Evolutionary conservation across 2,797 vertebrate species (phyloP), one percentile per base, ranked within the genome.

Genomic region (Pipistrellus pygmaeus): DNA sequence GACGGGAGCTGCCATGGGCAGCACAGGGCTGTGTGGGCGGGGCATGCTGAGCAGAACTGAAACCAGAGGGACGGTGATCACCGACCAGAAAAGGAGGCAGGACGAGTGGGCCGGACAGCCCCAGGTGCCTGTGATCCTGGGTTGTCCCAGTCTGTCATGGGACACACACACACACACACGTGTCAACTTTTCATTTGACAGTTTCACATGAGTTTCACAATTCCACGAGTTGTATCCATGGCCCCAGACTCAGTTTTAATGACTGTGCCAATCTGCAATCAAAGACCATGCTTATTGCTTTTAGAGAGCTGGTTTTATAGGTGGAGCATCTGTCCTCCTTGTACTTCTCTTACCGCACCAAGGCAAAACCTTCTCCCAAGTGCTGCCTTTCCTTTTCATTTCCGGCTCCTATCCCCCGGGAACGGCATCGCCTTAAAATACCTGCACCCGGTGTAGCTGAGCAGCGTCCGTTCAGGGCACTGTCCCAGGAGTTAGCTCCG

Each of bases 401-500:
- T 94, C 81, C 89, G 84, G 53, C 85, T 77, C 66, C 1, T 41
- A 27, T 18, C 85, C 85, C 77, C 66, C 84, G 91, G 92, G 87
- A 94, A 94, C 76, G 85, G 85, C 73, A 75, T 69, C 5, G 1
- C 83, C 76, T 64, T 73, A 41, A 72, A 80, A 60, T 78, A 64
- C 90, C 30, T 44, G 68, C 15, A 23, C 53, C 32, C 55, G 84
- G 69, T n/a, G 23, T 2, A 11, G 51, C 25, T 1, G 7, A 6
- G 3, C 1, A 27, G 51, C 21, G 2, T 20, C 84, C 41, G 62
- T 17, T 41, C 35, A 21, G 62, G 32, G 11, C 25, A 5, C 30
- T 46, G 85, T 68, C 53, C 68, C 53, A 5, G 0, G 18, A 21
- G 3, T 35, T 57, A 20, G 20, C 25, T 57, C 53, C 30, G 13